These are phyloP conservation scores for Butorides virescens DNA, from an alignment of 2,113 vertebrate genomes.

Conservation along the genomic window DNA sequence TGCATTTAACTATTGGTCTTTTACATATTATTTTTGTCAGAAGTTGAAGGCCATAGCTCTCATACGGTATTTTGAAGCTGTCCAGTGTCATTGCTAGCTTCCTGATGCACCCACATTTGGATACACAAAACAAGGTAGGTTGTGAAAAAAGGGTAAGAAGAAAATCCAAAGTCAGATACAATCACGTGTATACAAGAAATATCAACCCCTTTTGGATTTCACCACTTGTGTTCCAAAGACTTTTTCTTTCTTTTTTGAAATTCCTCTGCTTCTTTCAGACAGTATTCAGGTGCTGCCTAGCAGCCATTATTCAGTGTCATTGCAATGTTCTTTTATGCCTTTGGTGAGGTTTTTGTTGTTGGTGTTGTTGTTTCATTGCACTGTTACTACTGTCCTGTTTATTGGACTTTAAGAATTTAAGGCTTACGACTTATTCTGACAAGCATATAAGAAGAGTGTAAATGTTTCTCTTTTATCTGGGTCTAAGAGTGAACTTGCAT, in stretches of 20 bases:
- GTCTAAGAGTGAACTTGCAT: not conserved
- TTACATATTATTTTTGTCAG: not conserved
- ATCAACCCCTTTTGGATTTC: not conserved
- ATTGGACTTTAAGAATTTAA: not conserved
- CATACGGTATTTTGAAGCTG: not conserved
- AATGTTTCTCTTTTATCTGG: not conserved
- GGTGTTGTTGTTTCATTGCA: not conserved
- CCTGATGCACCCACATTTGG: not conserved
- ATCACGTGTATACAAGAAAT: not conserved
- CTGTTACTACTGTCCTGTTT: not conserved
- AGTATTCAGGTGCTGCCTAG: not conserved
- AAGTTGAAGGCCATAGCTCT: not conserved
- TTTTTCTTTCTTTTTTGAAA: not conserved
- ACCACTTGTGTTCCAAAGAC: not conserved
- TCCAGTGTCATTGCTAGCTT: not conserved
- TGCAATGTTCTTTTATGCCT: not conserved
- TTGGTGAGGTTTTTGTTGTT: not conserved
- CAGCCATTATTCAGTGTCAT: not conserved
- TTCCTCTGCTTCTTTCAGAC: not conserved
- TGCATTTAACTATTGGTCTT: not conserved
- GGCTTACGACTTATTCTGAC: not conserved
- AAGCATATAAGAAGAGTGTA: not conserved
- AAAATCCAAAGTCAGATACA: not conserved
- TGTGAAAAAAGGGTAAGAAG: not conserved
- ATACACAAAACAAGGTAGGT: not conserved